Conservation (phyloP, 2,888 invertebrate genomes). For the Phania funesta region DNA sequence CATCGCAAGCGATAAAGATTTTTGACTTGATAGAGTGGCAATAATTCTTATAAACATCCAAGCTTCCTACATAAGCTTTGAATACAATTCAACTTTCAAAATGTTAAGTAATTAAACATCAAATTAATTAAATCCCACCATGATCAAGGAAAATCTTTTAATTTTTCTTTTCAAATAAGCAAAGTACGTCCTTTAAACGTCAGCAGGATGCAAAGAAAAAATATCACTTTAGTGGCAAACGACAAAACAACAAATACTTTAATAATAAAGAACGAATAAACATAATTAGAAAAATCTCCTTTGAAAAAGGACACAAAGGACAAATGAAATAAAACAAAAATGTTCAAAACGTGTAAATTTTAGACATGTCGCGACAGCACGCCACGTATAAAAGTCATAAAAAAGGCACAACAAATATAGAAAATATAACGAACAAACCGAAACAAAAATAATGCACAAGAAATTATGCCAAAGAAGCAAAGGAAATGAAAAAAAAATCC, state of each 20-base stretch:
- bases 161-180: neutral
- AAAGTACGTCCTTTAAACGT: conserved; percentile 28
- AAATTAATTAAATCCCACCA: neutral
- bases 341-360: conserved; percentile 10
- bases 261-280: conserved; percentile 30
- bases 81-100: no score
- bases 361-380: conserved; percentile 21
- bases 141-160: neutral
- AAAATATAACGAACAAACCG: neutral
- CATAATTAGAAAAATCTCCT: neutral
- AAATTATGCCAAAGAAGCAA: conserved; percentile 1
- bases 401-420: conserved; percentile 18
- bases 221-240: conserved; percentile 29
- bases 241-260: no score
- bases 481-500: conserved; percentile 10
- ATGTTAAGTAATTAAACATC: neutral
- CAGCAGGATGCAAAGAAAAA: conserved; percentile 16
- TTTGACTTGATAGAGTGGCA: no score
- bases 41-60: no score
- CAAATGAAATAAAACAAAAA: neutral
- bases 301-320: neutral
- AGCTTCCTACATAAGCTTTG: no score
- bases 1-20: no score
- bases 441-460: neutral
- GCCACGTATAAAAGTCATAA: neutral